phyloP scores from a whole-genome alignment of 2,888 invertebrate genomes.

The Acrobasis repandana region DNA sequence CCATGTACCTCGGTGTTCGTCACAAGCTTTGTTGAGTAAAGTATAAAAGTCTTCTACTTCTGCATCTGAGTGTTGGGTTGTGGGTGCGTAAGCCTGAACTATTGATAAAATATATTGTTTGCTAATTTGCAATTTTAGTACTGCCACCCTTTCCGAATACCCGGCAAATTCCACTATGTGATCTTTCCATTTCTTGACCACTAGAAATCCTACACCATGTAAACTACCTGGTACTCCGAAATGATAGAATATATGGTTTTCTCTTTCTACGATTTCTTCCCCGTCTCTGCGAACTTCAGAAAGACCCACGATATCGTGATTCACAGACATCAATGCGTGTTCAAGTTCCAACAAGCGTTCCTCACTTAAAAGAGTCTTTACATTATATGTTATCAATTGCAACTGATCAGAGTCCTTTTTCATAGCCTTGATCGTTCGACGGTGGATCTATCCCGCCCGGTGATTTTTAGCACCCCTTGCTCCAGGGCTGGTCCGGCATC shows the following conservation, averaged over 20 bases:
- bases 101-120: not conserved
- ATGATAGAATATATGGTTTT: conserved; percentile 6
- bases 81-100: not conserved
- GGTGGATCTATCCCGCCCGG: too few relatives aligned
- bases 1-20: not conserved
- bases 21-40: too few relatives aligned
- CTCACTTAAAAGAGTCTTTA: too few relatives aligned
- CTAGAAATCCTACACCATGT: not conserved
- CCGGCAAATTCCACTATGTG: not conserved
- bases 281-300: conserved; percentile 3
- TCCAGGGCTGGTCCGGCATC: too few relatives aligned
- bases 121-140: not conserved
- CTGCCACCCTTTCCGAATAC: not conserved
- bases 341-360: not conserved
- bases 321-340: not conserved
- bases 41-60: too few relatives aligned
- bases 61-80: too few relatives aligned
- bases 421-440: too few relatives aligned
- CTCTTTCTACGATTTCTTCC: not conserved
- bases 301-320: not conserved
- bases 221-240: not conserved
- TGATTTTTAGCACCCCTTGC: too few relatives aligned
- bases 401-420: too few relatives aligned
- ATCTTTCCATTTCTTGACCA: too few relatives aligned
- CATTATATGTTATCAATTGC: too few relatives aligned